Evolutionary conservation across 2,797 vertebrate species (phyloP).

Genomic region (Craterocephalus amniculus): DNA sequence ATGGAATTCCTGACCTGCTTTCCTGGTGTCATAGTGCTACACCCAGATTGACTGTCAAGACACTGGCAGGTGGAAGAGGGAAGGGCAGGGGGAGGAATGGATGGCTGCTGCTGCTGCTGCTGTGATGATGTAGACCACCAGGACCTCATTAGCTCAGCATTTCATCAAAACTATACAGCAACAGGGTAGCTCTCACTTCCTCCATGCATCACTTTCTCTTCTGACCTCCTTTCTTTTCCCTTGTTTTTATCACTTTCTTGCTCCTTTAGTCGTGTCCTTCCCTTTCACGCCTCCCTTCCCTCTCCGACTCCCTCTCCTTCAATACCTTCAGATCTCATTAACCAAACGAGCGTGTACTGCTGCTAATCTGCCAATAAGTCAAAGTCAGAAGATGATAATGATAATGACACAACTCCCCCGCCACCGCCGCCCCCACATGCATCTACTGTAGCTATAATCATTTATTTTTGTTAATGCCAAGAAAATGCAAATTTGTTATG

Average conservation of each 20-base stretch:
- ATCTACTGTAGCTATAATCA: slow-evolving; percentile 38
- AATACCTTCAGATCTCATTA: slow-evolving; percentile 66
- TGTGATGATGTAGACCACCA: slow-evolving; percentile 61
- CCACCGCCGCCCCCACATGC: background rate
- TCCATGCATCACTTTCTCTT: slow-evolving; percentile 32
- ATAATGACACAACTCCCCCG: slow-evolving; percentile 40
- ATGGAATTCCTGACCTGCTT: slow-evolving; percentile 77
- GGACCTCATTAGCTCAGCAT: slow-evolving; percentile 71
- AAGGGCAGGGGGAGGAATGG: slow-evolving; percentile 23
- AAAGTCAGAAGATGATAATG: slow-evolving; percentile 58
- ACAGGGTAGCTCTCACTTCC: slow-evolving; percentile 43
- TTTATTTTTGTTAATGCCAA: slow-evolving; percentile 62
- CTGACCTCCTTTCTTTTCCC: slow-evolving; percentile 10
- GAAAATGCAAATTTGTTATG: slow-evolving; percentile 60
- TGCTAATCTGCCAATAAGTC: slow-evolving; percentile 64
- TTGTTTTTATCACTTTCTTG: slow-evolving; percentile 19
- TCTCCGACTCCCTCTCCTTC: slow-evolving; percentile 3
- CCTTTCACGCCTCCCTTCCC: background rate
- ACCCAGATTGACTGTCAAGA: slow-evolving; percentile 72
- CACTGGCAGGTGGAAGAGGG: slow-evolving; percentile 53
- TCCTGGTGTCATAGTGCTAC: slow-evolving; percentile 49
- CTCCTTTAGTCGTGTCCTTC: slow-evolving; percentile 13
- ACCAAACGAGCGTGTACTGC: slow-evolving; percentile 42
- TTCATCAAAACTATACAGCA: slow-evolving; percentile 75
- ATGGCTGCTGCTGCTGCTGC: slow-evolving; percentile 53